Percentiles rank a stretch among this genome's conserved stretches.
Evolutionary conservation across 2,113 vertebrate genomes (phyloP).

Genomic region (Andinoacara biseriatus): DNA sequence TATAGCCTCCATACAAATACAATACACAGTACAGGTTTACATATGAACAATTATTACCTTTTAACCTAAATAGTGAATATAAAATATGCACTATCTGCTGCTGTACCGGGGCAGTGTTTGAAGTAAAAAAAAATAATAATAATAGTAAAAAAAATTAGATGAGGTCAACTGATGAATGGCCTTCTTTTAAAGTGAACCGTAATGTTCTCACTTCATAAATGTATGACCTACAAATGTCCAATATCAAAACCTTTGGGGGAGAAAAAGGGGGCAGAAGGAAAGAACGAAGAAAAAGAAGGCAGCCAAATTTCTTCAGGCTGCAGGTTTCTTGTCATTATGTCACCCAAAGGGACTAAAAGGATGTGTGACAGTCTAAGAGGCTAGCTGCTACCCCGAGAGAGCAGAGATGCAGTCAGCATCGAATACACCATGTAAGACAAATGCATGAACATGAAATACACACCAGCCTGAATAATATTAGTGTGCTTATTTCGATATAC

Average conservation of each 20-base stretch:
- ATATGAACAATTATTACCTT: not conserved
- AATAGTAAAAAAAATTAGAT: not conserved
- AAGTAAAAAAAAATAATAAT: not conserved
- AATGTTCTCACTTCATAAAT: conserved; percentile 17
- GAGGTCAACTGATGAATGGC: conserved; percentile 12
- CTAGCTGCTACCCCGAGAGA: conserved; percentile 41
- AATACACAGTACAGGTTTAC: not conserved
- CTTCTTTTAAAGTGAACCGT: conserved; percentile 3
- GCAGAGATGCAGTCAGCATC: conserved; percentile 34
- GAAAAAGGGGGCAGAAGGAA: not conserved
- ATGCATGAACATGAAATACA: conserved; percentile 32
- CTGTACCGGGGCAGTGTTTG: not conserved
- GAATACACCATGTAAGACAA: conserved; percentile 47
- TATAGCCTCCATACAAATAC: not conserved
- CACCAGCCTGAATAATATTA: conserved; percentile 1
- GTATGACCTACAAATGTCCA: conserved; percentile 36
- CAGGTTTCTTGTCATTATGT: conserved; percentile 41
- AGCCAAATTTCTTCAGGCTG: conserved; percentile 26
- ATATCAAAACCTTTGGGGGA: conserved; percentile 25
- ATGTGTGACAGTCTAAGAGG: conserved; percentile 39
- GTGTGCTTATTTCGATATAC: not conserved
- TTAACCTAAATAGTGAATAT: not conserved
- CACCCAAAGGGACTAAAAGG: conserved; percentile 41
- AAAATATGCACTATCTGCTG: not conserved
- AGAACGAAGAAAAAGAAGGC: conserved; percentile 11